Evolutionary conservation across 2,888 invertebrate genomes (phyloP).

Genomic region (Didymodactylos carnosus): DNA sequence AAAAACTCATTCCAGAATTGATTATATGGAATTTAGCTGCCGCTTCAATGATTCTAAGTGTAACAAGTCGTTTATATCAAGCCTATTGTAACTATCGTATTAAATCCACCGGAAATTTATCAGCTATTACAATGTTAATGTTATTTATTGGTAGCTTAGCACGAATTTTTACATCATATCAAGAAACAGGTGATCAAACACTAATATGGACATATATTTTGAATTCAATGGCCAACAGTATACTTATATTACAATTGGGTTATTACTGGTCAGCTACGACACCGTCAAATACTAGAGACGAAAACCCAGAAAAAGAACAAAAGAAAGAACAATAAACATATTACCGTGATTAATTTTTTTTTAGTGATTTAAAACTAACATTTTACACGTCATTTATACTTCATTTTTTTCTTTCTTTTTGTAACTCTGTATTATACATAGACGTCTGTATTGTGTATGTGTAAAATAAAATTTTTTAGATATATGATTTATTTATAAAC

Average conservation of each 20-base stretch:
- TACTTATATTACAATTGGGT: constrained; percentile 59
- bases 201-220: constrained; percentile 58
- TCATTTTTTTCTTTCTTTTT: no score
- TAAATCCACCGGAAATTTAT: constrained; percentile 78
- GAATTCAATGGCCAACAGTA: constrained; percentile 49
- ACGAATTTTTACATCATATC: constrained; percentile 85
- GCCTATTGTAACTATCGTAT: constrained; percentile 64
- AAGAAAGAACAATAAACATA: no score
- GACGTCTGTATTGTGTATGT: no score
- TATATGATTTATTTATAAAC: no score
- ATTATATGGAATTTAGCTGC: neutral
- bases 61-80: constrained; percentile 38
- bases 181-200: constrained; percentile 78
- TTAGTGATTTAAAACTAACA: no score
- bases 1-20: neutral
- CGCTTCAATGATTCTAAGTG: neutral
- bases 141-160: constrained; percentile 70
- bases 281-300: no score
- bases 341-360: no score
- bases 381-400: no score
- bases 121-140: constrained; percentile 64
- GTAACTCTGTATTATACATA: no score
- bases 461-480: no score
- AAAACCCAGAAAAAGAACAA: no score
- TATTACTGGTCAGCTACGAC: constrained; percentile 36